Evolutionary conservation across 2,888 invertebrate species (phyloP).

Genomic region (Morpho achilles): DNA sequence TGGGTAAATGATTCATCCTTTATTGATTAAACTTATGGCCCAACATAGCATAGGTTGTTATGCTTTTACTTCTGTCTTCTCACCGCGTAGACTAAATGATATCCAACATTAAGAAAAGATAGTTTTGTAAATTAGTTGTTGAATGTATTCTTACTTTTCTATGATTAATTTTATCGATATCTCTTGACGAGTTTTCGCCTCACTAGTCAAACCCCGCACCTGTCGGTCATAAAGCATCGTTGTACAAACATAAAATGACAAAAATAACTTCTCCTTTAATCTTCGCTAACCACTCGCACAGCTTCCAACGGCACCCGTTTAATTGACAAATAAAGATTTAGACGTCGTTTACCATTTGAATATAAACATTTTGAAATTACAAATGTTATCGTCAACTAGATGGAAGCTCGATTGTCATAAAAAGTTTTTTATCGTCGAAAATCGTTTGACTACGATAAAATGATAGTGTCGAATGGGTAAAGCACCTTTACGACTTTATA

Average conservation of each 20-base stretch:
- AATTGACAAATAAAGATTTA: constrained; percentile 36
- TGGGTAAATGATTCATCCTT: too few relatives aligned
- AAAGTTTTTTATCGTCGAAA: too few relatives aligned
- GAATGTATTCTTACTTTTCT: neutral
- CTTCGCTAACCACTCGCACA: constrained; percentile 40
- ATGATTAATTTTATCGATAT: neutral
- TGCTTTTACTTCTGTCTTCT: too few relatives aligned
- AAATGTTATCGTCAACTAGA: too few relatives aligned
- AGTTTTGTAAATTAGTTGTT: too few relatives aligned
- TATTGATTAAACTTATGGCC: too few relatives aligned
- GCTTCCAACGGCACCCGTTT: constrained; percentile 29
- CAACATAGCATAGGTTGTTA: too few relatives aligned
- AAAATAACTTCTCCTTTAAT: constrained; percentile 45
- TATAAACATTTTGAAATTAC: constrained; percentile 11
- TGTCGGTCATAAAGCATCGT: constrained; percentile 52
- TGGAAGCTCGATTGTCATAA: neutral
- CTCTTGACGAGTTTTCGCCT: constrained; percentile 2
- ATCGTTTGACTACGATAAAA: too few relatives aligned
- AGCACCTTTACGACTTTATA: too few relatives aligned
- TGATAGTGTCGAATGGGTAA: too few relatives aligned
- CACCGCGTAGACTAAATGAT: too few relatives aligned
- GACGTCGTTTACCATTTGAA: constrained; percentile 17
- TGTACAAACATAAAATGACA: constrained; percentile 47
- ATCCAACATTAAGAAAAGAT: too few relatives aligned
- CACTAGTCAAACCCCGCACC: constrained; percentile 38